Percentiles rank a stretch among this genome's conserved stretches.
Evolutionary conservation across 2,797 vertebrate species (phyloP).

Genomic region (Artibeus jamaicensis): DNA sequence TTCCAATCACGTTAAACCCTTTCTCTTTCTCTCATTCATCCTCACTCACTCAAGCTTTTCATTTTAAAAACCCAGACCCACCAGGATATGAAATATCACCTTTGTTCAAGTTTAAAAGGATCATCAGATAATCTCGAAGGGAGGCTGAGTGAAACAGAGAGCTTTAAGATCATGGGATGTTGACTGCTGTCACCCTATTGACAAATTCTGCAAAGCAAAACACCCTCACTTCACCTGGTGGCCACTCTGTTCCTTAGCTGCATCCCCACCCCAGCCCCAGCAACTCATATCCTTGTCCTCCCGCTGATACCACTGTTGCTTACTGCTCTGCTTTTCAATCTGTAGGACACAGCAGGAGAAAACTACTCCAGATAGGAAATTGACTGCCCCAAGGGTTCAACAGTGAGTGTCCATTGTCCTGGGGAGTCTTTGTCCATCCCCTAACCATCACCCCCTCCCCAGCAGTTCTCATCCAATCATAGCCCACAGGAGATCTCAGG

Average conservation of each 20-base stretch:
- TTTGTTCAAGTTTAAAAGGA: neutral
- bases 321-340: neutral
- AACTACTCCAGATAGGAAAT: neutral
- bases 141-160: neutral
- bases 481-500: conserved; percentile 61
- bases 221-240: neutral
- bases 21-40: neutral
- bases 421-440: conserved; percentile 1
- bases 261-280: neutral
- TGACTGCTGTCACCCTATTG: neutral
- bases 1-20: neutral
- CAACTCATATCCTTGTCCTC: neutral
- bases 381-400: neutral
- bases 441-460: conserved; percentile 42
- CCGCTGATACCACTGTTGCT: neutral
- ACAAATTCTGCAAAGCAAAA: neutral
- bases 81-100: neutral
- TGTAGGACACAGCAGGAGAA: conserved; percentile 36
- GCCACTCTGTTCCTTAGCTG: neutral
- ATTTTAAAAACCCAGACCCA: conserved; percentile 11
- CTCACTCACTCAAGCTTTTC: neutral
- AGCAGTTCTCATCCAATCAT: conserved; percentile 48
- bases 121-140: neutral
- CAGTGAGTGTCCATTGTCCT: neutral
- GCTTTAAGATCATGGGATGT: neutral